phyloP scores from a whole-genome alignment of 23 tunicate genomes.

The Clavelina lepadiformis region DNA sequence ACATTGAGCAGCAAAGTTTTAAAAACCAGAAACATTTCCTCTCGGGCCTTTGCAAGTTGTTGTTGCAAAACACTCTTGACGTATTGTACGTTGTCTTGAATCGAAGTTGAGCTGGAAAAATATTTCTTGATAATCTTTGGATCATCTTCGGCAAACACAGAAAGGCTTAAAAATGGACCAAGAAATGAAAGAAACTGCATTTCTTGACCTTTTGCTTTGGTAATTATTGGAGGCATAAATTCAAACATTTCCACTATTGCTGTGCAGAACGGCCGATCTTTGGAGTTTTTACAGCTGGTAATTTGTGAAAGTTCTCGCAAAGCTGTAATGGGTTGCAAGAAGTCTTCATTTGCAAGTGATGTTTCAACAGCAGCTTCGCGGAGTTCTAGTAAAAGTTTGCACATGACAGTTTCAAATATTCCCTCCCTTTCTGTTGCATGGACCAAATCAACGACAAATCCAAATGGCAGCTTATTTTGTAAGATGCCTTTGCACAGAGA shows the following conservation, averaged over 20 bases:
- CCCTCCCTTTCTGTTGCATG: slow-evolving; percentile 5
- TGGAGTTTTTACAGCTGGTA: slow-evolving; percentile 20
- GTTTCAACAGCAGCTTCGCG: slow-evolving; percentile 37
- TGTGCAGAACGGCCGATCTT: slow-evolving; percentile 57
- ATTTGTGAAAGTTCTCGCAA: slow-evolving; percentile 46
- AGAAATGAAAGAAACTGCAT: slow-evolving; percentile 54
- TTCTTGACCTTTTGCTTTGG: slow-evolving; percentile 52
- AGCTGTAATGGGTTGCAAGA: slow-evolving; percentile 24
- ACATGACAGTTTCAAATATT: slow-evolving; percentile 6
- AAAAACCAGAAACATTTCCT: slow-evolving; percentile 48
- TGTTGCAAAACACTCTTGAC: slow-evolving; percentile 10
- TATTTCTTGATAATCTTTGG: slow-evolving; percentile 24
- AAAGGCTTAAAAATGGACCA: slow-evolving; percentile 82
- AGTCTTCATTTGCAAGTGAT: slow-evolving; percentile 39
- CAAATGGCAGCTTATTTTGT: slow-evolving; percentile 20
- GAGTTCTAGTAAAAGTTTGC: slow-evolving; percentile 21
- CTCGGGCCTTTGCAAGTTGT: slow-evolving; percentile 23
- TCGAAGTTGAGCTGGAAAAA: slow-evolving; percentile 15
- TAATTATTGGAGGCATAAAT: slow-evolving; percentile 51
- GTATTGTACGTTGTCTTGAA: slow-evolving; percentile 34
- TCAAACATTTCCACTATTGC: slow-evolving; percentile 18
- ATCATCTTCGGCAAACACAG: slow-evolving; percentile 74
- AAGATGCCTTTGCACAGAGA: slow-evolving; percentile 12
- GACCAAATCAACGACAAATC: slow-evolving; percentile 25
- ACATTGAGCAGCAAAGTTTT: slow-evolving; percentile 49